Percentiles rank a stretch among this genome's conserved stretches.
Conservation (phyloP, 2,888 invertebrate genomes). For the Drosophila birchii region DNA sequence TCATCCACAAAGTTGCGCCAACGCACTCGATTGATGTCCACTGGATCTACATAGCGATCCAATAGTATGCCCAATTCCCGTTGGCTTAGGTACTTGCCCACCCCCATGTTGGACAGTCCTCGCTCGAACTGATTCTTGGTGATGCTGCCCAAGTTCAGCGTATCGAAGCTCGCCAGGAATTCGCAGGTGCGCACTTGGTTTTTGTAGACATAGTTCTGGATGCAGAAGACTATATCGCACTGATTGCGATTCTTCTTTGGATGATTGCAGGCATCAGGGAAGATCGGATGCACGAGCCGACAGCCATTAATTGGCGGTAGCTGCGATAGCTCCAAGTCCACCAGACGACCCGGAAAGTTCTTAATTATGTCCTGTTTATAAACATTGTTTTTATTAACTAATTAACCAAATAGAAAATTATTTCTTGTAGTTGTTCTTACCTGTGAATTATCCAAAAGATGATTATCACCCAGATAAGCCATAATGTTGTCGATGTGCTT, state of each 20-base stretch:
- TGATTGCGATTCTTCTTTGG: slow-evolving; percentile 66
- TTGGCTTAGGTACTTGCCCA: slow-evolving; percentile 87
- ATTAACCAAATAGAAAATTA: too few species aligned
- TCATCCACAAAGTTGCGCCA: slow-evolving; percentile 92
- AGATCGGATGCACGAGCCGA: slow-evolving; percentile 60
- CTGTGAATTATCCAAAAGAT: slow-evolving; percentile 84
- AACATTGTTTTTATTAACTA: neutral
- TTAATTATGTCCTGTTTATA: slow-evolving; percentile 85
- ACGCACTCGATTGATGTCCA: slow-evolving; percentile 88
- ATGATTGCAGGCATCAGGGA: slow-evolving; percentile 71
- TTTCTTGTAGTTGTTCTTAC: slow-evolving; percentile 33
- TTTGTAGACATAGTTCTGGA: slow-evolving; percentile 89
- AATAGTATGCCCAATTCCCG: slow-evolving; percentile 88
- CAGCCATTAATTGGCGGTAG: slow-evolving; percentile 84
- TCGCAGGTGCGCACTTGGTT: slow-evolving; percentile 88
- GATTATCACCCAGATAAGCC: slow-evolving; percentile 86
- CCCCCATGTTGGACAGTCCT: slow-evolving; percentile 88
- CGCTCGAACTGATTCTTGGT: slow-evolving; percentile 90
- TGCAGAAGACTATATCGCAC: slow-evolving; percentile 82
- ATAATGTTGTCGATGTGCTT: slow-evolving; percentile 89
- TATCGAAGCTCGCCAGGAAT: slow-evolving; percentile 90
- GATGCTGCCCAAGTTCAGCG: slow-evolving; percentile 88
- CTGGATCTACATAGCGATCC: slow-evolving; percentile 89
- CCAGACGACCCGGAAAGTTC: slow-evolving; percentile 88
- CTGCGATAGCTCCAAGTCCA: slow-evolving; percentile 89